Conservation (phyloP, 1,140 invertebrate species). For the Muscidifurax raptorellus region DNA sequence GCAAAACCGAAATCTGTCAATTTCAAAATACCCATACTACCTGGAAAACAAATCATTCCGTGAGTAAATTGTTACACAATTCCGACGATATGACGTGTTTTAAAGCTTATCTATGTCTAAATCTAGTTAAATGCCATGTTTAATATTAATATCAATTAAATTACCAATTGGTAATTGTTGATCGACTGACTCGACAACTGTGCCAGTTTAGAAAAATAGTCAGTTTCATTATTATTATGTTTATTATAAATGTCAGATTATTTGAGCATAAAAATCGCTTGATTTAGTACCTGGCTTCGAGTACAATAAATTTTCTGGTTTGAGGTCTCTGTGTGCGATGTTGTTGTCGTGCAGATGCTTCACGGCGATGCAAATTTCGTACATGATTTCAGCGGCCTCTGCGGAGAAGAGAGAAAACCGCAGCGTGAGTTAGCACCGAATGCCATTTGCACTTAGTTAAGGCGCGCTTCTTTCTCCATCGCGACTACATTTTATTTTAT, state of each 20-base stretch:
- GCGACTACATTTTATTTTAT: background rate
- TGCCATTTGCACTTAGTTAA: background rate
- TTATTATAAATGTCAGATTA: background rate
- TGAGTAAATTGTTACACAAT: background rate
- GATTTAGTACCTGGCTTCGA: slow-evolving; percentile 77
- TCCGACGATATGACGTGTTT: background rate
- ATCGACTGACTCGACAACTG: slow-evolving; percentile 23
- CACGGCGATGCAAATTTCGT: slow-evolving; percentile 97
- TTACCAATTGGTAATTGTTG: slow-evolving; percentile 42
- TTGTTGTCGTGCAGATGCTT: slow-evolving; percentile 95
- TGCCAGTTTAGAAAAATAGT: slow-evolving; percentile 21
- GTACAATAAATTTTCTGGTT: slow-evolving; percentile 94
- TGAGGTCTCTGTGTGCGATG: slow-evolving; percentile 98
- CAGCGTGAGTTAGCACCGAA: slow-evolving; percentile 40
- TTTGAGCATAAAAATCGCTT: background rate
- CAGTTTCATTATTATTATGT: slow-evolving; percentile 15
- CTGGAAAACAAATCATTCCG: slow-evolving; percentile 63
- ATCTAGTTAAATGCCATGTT: background rate
- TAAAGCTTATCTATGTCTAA: slow-evolving; percentile 8
- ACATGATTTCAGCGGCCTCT: slow-evolving; percentile 95
- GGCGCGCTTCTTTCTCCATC: background rate
- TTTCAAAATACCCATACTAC: slow-evolving; percentile 88
- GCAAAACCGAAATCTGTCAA: slow-evolving; percentile 99
- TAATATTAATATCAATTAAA: background rate
- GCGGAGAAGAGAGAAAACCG: slow-evolving; percentile 63